These are phyloP conservation scores for Platygyra sinensis DNA, from an alignment of 64 coral and sea anemone genomes.

Conservation along the genomic window DNA sequence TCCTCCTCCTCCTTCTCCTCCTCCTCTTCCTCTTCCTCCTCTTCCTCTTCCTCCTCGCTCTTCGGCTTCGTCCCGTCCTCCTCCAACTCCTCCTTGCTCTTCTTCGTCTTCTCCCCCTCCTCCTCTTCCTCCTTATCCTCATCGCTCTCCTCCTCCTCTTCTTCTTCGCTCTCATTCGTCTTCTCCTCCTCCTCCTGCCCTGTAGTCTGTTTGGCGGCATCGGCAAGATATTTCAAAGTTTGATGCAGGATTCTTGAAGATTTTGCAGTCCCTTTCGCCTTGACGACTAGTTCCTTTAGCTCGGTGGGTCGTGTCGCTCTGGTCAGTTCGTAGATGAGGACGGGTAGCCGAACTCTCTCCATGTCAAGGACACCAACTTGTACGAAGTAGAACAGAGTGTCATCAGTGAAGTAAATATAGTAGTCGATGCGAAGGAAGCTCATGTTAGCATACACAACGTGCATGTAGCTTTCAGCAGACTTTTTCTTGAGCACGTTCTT, in stretches of 20 bases:
- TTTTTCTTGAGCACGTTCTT: neutral
- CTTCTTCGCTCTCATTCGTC: too few species aligned
- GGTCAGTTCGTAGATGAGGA: conserved; percentile 11
- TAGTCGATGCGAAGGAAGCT: conserved; percentile 23
- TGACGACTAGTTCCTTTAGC: neutral
- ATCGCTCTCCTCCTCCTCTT: too few species aligned
- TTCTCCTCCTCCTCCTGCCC: too few species aligned
- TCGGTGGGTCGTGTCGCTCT: neutral
- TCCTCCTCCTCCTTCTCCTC: too few species aligned
- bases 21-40: too few species aligned
- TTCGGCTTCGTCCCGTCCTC: too few species aligned
- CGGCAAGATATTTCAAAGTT: too few species aligned
- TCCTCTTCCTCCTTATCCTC: too few species aligned
- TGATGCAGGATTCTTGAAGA: neutral
- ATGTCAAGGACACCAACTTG: conserved; percentile 32
- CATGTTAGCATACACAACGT: conserved; percentile 4
- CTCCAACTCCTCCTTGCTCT: too few species aligned
- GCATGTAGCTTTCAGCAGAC: neutral
- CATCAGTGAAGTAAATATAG: neutral
- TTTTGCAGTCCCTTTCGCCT: neutral
- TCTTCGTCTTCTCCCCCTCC: too few species aligned
- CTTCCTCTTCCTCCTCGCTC: too few species aligned
- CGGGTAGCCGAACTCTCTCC: neutral
- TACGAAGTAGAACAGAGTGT: conserved; percentile 5
- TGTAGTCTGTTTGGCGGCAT: too few species aligned